Base-by-base conservation (phyloP, 2,888 invertebrate genomes). In the Agrenia bidenticulata region DNA sequence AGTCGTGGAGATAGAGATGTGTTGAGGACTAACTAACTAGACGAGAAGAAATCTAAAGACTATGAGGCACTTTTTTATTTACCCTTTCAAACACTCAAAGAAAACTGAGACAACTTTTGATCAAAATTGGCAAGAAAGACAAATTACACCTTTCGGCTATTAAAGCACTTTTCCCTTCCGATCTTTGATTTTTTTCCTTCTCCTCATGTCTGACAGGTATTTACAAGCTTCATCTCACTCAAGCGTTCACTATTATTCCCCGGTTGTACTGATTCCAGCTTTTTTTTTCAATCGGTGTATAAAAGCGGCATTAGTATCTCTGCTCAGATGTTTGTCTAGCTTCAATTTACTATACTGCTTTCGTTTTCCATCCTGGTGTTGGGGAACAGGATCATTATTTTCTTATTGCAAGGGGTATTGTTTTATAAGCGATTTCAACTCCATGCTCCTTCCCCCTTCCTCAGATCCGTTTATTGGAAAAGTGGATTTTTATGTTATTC, bases 401-500 rank as follows among this genome's bases (percentile, higher is more conserved):
- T 45, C n/a, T 45, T 45, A 45, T 45, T 45, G 45, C 9, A n/a
- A 19, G 45, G 19, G 19, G n/a, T 45, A 45, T 45, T 15, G 45
- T 19, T 45, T 45, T 45, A 45, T 45, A 45, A 45, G 45, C 45
- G 45, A 45, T 45, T 19, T 15, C 15, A 45, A 45, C 15, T 15
- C 45, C n/a, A n/a, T n/a, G n/a, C 19, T 45, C 45, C 45, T 19
- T 5, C 4, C 9, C 2, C 9, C 15, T 32, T 15, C n/a, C 15
- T 45, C n/a, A 5, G n/a, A 45, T 45, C 45, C n/a, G 45, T 19
- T 51, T 23, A 51, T 51, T 51, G 51, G 51, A 51, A 51, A 51
- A 51, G 51, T 51, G 51, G 51, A 51, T 51, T 51, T 51, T 51
- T 51, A 19, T 51, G 51, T 51, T 51, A 24, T 13, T 51, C 19